These are phyloP conservation scores for Odontesthes bonariensis DNA, from an alignment of 2,113 vertebrate genomes.

Conservation along the genomic window DNA sequence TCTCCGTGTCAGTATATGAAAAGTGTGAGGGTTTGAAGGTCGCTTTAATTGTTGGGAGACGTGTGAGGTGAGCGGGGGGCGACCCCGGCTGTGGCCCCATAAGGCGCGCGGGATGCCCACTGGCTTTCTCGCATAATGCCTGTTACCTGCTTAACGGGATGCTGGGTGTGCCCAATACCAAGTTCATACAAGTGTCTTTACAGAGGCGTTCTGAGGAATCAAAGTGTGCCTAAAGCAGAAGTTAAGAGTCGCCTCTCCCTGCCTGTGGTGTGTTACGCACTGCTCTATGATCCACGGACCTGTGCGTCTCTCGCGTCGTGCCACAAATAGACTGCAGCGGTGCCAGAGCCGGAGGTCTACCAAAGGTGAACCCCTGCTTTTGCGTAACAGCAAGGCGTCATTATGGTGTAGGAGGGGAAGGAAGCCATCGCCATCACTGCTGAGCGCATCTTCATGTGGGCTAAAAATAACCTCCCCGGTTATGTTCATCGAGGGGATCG, in stretches of 20 bases:
- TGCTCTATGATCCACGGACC: neutral
- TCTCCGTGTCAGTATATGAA: neutral
- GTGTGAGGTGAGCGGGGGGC: conserved; percentile 5
- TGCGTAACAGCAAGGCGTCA: conserved; percentile 78
- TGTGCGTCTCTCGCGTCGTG: neutral
- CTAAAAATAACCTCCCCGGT: conserved; percentile 72
- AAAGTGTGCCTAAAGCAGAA: conserved; percentile 15
- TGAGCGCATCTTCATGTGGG: conserved; percentile 53
- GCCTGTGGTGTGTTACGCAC: neutral
- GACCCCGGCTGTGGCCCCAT: conserved; percentile 25
- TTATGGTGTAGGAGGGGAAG: conserved; percentile 60
- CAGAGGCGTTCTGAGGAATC: neutral
- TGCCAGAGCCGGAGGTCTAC: conserved; percentile 39
- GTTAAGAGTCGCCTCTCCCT: neutral
- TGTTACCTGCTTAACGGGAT: neutral
- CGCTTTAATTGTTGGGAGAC: neutral
- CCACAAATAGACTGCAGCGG: conserved; percentile 1
- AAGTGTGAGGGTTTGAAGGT: neutral
- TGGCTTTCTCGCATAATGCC: neutral
- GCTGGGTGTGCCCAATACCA: conserved; percentile 47
- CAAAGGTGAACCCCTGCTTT: conserved; percentile 78
- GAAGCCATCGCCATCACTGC: conserved; percentile 65
- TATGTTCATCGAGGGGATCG: conserved; percentile 55
- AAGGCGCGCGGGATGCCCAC: conserved; percentile 13
- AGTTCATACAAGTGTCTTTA: conserved; percentile 41